A percentile compares a stretch with the other conserved stretches of the same genome.
phyloP scores from a whole-genome alignment of 2,113 vertebrate genomes.

The Crotophaga sulcirostris region DNA sequence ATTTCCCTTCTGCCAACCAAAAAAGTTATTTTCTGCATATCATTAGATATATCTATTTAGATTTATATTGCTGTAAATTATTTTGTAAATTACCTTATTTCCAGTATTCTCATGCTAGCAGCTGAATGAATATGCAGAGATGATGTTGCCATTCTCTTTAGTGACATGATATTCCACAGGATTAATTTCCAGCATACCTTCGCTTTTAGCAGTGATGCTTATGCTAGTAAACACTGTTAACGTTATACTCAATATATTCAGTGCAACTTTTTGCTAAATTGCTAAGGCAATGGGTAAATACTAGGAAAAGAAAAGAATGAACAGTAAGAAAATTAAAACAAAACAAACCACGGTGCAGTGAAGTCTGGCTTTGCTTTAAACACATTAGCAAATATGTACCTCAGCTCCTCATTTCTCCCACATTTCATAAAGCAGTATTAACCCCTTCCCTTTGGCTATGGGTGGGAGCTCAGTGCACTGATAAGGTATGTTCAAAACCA shows the following conservation, averaged over 20 bases:
- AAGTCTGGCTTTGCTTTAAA: slow-evolving; percentile 5
- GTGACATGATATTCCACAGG: not conserved
- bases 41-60: not conserved
- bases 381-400: slow-evolving; percentile 3
- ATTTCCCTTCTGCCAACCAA: not conserved
- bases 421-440: not conserved
- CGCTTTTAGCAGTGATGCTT: not conserved
- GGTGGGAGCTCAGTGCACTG: not conserved
- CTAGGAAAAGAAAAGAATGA: not conserved
- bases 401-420: not conserved
- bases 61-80: not conserved
- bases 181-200: not conserved
- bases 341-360: not conserved
- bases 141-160: slow-evolving; percentile 15
- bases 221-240: not conserved
- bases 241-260: not conserved
- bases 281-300: not conserved
- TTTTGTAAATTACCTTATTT: not conserved
- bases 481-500: not conserved
- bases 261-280: not conserved
- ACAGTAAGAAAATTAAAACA: slow-evolving; percentile 13
- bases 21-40: not conserved
- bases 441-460: not conserved
- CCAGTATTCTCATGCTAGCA: slow-evolving; percentile 34
- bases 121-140: not conserved